A percentile compares a stretch with the other conserved stretches of the same genome.
These are phyloP conservation scores for Plutella xylostella DNA, from an alignment of 2,888 invertebrate species.

Conservation along the genomic window DNA sequence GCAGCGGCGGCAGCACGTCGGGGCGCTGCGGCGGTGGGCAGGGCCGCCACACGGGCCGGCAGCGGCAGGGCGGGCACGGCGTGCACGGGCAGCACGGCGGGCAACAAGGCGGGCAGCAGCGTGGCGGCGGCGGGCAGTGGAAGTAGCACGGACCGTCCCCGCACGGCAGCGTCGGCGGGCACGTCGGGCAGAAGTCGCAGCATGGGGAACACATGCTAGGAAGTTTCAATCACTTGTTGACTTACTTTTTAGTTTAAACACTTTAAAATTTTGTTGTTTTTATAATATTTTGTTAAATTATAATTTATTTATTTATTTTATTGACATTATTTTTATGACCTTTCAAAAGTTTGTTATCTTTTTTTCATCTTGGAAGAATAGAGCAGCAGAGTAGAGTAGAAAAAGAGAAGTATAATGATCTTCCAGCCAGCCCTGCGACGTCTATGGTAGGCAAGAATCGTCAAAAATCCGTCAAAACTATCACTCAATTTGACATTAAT, in stretches of 20 bases:
- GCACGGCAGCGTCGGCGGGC: constrained; percentile 52
- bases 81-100: constrained; percentile 51
- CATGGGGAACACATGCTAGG: constrained; percentile 37
- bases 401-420: too few relatives aligned
- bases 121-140: constrained; percentile 44
- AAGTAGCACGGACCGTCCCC: constrained; percentile 38
- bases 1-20: constrained; percentile 48
- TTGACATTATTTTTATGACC: too few relatives aligned
- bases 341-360: background rate
- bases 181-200: constrained; percentile 45
- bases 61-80: constrained; percentile 52
- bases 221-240: constrained; percentile 15
- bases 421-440: too few relatives aligned
- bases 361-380: background rate
- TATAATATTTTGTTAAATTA: background rate
- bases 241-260: background rate
- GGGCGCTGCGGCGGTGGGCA: constrained; percentile 42
- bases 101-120: constrained; percentile 47
- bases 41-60: constrained; percentile 40
- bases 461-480: too few relatives aligned
- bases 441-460: too few relatives aligned
- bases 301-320: background rate
- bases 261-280: constrained; percentile 2
- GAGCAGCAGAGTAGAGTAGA: background rate
- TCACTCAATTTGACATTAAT: background rate